phyloP scores from a whole-genome alignment of 2,888 invertebrate genomes.

The Epistrophe grossulariae region DNA sequence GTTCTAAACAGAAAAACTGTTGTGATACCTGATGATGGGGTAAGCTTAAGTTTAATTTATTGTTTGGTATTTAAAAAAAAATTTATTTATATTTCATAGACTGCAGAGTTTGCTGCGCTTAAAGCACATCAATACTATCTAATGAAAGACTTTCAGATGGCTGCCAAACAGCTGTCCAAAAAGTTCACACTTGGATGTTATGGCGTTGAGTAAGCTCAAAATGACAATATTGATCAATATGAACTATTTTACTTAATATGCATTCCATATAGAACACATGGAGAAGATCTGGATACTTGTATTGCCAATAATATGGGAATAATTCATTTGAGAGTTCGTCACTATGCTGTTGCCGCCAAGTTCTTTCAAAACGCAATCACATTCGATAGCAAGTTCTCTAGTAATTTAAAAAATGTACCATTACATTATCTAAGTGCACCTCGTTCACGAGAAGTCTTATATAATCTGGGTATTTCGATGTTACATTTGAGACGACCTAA shows the following conservation, averaged over 20 bases:
- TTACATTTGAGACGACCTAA: conserved; percentile 91
- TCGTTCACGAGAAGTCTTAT: conserved; percentile 83
- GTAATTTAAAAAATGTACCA: conserved; percentile 79
- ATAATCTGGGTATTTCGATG: conserved; percentile 87
- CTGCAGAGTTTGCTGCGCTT: conserved; percentile 81
- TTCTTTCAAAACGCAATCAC: conserved; percentile 83
- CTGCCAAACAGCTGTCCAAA: conserved; percentile 83
- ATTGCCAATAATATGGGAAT: conserved; percentile 84
- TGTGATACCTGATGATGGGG: conserved; percentile 81
- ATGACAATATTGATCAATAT: background rate
- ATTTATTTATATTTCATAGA: conserved; percentile 70
- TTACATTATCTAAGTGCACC: conserved; percentile 81
- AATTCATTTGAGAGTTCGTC: conserved; percentile 83
- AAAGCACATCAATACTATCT: conserved; percentile 84
- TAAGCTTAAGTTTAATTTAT: conserved; percentile 53
- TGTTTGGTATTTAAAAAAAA: background rate
- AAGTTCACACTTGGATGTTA: conserved; percentile 75
- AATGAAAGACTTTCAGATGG: conserved; percentile 84
- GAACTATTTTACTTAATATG: background rate
- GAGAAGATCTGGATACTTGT: conserved; percentile 82
- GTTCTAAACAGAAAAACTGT: conserved; percentile 81
- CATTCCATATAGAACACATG: conserved; percentile 76
- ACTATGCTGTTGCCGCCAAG: conserved; percentile 83
- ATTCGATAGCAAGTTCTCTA: conserved; percentile 81
- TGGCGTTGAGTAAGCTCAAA: conserved; percentile 78